These are phyloP conservation scores for Calliphora vicina DNA, from an alignment of 1,140 invertebrate species.

Conservation along the genomic window DNA sequence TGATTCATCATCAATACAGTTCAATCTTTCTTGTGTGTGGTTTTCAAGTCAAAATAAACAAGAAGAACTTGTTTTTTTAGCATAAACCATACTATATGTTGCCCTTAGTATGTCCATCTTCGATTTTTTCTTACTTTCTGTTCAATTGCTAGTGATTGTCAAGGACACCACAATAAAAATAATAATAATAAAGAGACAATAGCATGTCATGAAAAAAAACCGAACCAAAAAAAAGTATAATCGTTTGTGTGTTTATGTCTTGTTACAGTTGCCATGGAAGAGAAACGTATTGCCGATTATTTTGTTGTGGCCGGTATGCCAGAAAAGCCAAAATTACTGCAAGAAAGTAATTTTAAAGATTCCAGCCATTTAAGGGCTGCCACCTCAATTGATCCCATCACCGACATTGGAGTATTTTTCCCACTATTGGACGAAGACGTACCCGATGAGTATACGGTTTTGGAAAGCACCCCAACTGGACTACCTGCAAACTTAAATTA, in stretches of 20 bases:
- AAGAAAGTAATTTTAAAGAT: slow-evolving; percentile 82
- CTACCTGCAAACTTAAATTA: slow-evolving; percentile 94
- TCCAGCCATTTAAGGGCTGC: slow-evolving; percentile 80
- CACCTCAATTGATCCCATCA: slow-evolving; percentile 83
- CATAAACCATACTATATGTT: background rate
- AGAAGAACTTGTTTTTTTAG: slow-evolving; percentile 27
- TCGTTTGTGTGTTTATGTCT: slow-evolving; percentile 2
- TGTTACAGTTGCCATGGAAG: slow-evolving; percentile 71
- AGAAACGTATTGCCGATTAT: slow-evolving; percentile 87
- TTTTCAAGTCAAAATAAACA: background rate
- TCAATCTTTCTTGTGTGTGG: background rate
- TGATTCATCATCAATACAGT: background rate
- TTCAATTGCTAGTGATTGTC: slow-evolving; percentile 14
- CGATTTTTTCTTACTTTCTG: slow-evolving; percentile 19
- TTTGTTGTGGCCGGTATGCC: slow-evolving; percentile 97
- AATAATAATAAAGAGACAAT: background rate
- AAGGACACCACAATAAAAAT: slow-evolving; percentile 19
- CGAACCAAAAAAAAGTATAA: background rate
- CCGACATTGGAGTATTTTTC: slow-evolving; percentile 91
- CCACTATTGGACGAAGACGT: slow-evolving; percentile 84
- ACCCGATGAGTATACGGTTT: slow-evolving; percentile 80
- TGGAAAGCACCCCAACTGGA: slow-evolving; percentile 88
- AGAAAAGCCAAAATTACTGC: slow-evolving; percentile 78
- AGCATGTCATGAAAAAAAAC: too few relatives aligned
- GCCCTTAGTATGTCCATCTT: background rate